Base-by-base conservation (phyloP, 2,888 invertebrate species). In the Ophion costatus region DNA sequence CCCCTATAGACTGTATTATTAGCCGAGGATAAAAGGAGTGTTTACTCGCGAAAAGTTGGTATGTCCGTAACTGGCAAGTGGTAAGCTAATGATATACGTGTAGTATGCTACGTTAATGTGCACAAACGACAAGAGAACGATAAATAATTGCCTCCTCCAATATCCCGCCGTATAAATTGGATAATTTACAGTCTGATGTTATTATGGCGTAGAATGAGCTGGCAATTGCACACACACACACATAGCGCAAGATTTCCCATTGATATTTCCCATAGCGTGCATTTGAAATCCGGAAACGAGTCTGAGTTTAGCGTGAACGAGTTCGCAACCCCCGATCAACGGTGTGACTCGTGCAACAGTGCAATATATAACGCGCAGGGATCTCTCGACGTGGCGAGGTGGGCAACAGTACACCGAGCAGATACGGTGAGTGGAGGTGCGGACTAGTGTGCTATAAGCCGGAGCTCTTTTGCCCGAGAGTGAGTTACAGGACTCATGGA, bases 401-500 rank as follows among this genome's bases (percentile, higher is more conserved):
- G 76, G 64, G 70, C 24, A 75, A 57, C 80, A 74, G 45, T 66
- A 63, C 11, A 57, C 20, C 6, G 9, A 42, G 71, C 74, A 81
- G 73, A 84, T 82, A 63, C 67, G 67, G 59, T 42, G 73, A 73
- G 69, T 29, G 20, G 22, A 22, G 33, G 24, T 76, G 76, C 66
- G 56, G 33, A 33, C n/a, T 56, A n/a, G 24, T 45, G 11, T 11
- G 45, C 14, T 45, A 11, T 45, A 45, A 45, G 45, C 45, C 14
- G 45, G 69, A 69, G 74, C 70, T 78, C 78, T 81, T 74, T 83
- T 67, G 79, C 85, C 80, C 83, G 57, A 77, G 75, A 84, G 82
- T 86, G 79, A 86, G 83, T 85, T 81, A 85, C 83, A 81, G 77
- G 83, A 82, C 84, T 83, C 83, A 45, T 51, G 71, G 81, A 86